phyloP scores from a whole-genome alignment of 2,113 vertebrate species.

The Shinisaurus crocodilurus region DNA sequence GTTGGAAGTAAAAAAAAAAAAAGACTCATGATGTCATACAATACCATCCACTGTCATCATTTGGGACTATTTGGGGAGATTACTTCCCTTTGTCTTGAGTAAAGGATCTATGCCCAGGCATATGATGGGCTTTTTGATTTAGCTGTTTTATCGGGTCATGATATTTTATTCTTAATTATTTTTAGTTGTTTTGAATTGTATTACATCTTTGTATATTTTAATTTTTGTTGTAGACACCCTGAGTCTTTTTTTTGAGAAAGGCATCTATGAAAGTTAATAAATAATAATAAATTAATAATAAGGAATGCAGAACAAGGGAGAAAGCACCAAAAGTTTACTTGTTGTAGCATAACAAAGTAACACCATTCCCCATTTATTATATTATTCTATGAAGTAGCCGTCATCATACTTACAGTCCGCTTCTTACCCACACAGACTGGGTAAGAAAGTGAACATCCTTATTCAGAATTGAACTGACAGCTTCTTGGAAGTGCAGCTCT shows the following conservation, averaged over 20 bases:
- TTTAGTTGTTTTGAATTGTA: too few species aligned
- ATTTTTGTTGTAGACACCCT: too few species aligned
- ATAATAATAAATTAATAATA: too few species aligned
- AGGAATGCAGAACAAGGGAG: background rate
- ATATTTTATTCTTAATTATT: too few species aligned
- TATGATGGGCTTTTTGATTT: too few species aligned
- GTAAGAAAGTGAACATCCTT: constrained; percentile 81
- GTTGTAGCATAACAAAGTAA: background rate
- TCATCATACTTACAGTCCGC: constrained; percentile 83
- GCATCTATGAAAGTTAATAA: too few species aligned
- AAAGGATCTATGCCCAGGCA: too few species aligned
- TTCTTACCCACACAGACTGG: constrained; percentile 84
- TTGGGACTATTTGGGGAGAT: background rate
- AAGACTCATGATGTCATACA: too few species aligned
- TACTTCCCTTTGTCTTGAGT: background rate
- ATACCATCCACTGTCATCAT: background rate
- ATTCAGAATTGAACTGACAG: constrained; percentile 75
- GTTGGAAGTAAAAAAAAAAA: background rate
- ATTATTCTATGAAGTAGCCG: background rate
- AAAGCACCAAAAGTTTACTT: background rate
- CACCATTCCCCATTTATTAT: background rate
- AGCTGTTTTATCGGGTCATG: too few species aligned
- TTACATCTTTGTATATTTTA: too few species aligned
- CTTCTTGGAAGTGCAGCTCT: constrained; percentile 77
- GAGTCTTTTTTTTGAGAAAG: too few species aligned